Base-by-base conservation (phyloP, 2,888 invertebrate species). In the Tenthredo scrophulariae region DNA sequence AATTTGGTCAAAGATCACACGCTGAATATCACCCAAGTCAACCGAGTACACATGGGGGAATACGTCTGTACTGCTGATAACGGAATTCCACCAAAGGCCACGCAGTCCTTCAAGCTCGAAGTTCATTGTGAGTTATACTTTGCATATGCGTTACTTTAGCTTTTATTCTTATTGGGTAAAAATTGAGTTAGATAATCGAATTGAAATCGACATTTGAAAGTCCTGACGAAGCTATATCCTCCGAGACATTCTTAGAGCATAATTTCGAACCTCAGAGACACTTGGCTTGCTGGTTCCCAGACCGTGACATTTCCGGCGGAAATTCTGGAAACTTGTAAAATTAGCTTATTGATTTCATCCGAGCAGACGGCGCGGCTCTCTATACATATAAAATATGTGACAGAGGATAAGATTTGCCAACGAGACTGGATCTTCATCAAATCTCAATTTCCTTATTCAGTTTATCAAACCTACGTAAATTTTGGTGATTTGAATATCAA, bases 21-120 rank as follows among this genome's bases (percentile, higher is more conserved):
- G n/a, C 94, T 98, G 87, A 97, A 96, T 92, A 96, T 98, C 87
- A 97, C 96, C 0, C 95, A 95, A 89, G 95, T 97, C 58, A 96
- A 95, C 88, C 94, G 97, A 79, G 96, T 95, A 91, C 97, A 97
- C 90, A 97, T 97, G 93, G 97, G 97, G 84, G 95, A 95, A 84
- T 97, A 97, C 92, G 95, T 95, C 86, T 97, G 97, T 89, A 94
- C 96, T 5, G 98, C 98, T 37, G 96, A 96, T 93, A 99, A 99
- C 92, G 98, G 98, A 1, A 96, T 98, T 90, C 96, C 97, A 65
- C 98, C 98, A 0, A 95, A 96, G 33, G 96, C 96, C 37, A 97
- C 96, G 92, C 96, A 97, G 92, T 96, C 96, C 18, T 97, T 97
- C 87, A 95, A 96, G 84, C 95, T 98, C n/a, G 97, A 98, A 93